phyloP scores from a whole-genome alignment of 2,797 vertebrate genomes.

The Taeniopygia guttata region DNA sequence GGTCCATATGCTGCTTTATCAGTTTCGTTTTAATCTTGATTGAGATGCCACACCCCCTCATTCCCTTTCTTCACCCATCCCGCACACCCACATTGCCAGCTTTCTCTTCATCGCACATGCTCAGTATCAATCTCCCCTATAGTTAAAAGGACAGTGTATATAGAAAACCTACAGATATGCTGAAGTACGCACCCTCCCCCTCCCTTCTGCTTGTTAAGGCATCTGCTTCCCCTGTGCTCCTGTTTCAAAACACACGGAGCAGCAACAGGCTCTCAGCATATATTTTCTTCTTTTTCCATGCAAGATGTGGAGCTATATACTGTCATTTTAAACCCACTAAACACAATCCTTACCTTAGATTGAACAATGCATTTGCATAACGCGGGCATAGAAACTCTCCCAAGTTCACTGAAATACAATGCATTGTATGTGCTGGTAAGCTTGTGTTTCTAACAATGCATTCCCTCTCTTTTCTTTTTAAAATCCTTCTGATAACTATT shows the following conservation, averaged over 20 bases:
- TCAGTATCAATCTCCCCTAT: slow-evolving; percentile 70
- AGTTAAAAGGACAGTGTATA: slow-evolving; percentile 83
- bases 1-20: slow-evolving; percentile 86
- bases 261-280: slow-evolving; percentile 64
- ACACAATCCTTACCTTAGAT: slow-evolving; percentile 75
- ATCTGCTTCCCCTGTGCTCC: slow-evolving; percentile 62
- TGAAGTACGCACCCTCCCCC: slow-evolving; percentile 42
- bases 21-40: slow-evolving; percentile 82
- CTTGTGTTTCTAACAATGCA: slow-evolving; percentile 77
- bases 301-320: slow-evolving; percentile 74
- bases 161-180: slow-evolving; percentile 60
- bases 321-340: slow-evolving; percentile 81
- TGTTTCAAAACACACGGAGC: slow-evolving; percentile 54
- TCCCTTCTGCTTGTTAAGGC: slow-evolving; percentile 63
- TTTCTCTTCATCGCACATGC: slow-evolving; percentile 80
- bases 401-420: slow-evolving; percentile 71
- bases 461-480: slow-evolving; percentile 60
- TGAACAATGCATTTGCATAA: slow-evolving; percentile 78
- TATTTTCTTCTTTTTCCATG: slow-evolving; percentile 49
- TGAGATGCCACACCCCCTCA: slow-evolving; percentile 81
- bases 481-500: slow-evolving; percentile 56
- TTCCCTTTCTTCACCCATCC: slow-evolving; percentile 80
- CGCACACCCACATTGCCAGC: slow-evolving; percentile 82
- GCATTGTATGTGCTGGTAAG: slow-evolving; percentile 79
- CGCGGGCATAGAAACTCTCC: slow-evolving; percentile 62